Percentiles rank a stretch among this genome's conserved stretches.
Evolutionary conservation across 1,140 invertebrate species (phyloP).

Genomic region (Dysdera silvatica): DNA sequence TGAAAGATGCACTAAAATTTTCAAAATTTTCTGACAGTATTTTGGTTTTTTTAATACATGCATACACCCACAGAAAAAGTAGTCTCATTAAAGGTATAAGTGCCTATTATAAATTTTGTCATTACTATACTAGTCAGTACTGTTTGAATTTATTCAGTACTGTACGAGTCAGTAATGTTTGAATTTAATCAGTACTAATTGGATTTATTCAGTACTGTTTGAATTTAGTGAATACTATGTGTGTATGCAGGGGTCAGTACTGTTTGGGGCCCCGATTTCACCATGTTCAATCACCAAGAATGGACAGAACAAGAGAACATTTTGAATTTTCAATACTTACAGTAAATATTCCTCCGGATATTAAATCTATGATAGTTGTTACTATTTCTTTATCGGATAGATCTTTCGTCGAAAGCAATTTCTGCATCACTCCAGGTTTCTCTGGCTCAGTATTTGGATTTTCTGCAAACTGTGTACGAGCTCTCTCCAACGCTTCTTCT

Average conservation of each 20-base stretch:
- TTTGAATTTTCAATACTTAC: conserved; percentile 21
- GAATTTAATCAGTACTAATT: neutral
- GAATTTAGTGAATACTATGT: neutral
- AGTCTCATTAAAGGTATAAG: neutral
- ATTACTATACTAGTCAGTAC: neutral
- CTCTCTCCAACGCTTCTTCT: neutral
- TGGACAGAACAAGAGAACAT: neutral
- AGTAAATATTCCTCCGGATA: conserved; percentile 36
- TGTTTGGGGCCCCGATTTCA: neutral
- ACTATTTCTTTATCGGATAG: conserved; percentile 28
- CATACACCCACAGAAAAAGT: neutral
- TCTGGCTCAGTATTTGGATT: neutral
- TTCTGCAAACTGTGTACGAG: neutral
- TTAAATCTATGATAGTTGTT: conserved; percentile 34
- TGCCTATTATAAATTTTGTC: neutral
- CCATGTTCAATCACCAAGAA: neutral
- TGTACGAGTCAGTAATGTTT: neutral
- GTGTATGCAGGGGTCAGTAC: neutral
- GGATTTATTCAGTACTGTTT: neutral
- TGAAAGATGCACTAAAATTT: neutral
- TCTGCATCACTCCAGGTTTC: conserved; percentile 28
- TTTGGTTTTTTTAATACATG: neutral
- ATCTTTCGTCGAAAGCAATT: conserved; percentile 18
- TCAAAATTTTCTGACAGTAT: neutral
- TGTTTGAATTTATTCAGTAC: neutral